These are phyloP conservation scores for Chrysaora quinquecirrha DNA, from an alignment of 30 jellyfish, hydroid and myxozoan species.

Conservation along the genomic window DNA sequence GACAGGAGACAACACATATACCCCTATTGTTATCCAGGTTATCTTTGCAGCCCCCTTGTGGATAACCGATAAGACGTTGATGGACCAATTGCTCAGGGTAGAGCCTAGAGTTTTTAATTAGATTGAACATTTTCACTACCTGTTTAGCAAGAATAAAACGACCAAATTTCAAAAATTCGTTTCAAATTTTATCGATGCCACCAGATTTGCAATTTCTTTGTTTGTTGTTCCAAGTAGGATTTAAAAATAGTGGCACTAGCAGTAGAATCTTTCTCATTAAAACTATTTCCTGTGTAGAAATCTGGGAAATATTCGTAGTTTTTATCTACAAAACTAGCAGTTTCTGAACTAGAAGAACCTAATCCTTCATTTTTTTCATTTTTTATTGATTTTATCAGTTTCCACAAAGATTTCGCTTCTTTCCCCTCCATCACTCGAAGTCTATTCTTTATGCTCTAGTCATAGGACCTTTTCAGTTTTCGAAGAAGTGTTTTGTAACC, in stretches of 20 bases:
- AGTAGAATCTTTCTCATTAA: not conserved
- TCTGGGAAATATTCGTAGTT: not conserved
- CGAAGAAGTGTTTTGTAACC: too few relatives aligned
- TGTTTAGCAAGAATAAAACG: not conserved
- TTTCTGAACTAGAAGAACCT: not conserved
- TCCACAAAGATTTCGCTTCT: not conserved
- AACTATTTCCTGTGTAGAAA: not conserved
- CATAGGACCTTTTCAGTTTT: not conserved
- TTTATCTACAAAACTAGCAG: not conserved
- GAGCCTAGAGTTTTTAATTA: not conserved
- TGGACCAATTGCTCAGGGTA: not conserved
- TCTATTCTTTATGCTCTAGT: not conserved
- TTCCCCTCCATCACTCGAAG: too few relatives aligned
- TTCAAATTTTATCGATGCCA: not conserved
- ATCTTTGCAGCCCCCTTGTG: not conserved
- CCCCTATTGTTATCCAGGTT: not conserved
- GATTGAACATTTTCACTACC: not conserved
- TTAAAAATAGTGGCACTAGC: not conserved
- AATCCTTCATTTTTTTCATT: too few relatives aligned
- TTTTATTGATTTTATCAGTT: too few relatives aligned
- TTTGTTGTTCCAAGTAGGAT: not conserved
- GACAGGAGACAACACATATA: not conserved
- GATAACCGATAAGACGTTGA: not conserved
- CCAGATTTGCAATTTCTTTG: too few relatives aligned
- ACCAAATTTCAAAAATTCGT: not conserved